A percentile compares a stretch with the other conserved stretches of the same genome.
Conservation (phyloP, 2,888 invertebrate genomes). For the Tetheella fluctuosa region DNA sequence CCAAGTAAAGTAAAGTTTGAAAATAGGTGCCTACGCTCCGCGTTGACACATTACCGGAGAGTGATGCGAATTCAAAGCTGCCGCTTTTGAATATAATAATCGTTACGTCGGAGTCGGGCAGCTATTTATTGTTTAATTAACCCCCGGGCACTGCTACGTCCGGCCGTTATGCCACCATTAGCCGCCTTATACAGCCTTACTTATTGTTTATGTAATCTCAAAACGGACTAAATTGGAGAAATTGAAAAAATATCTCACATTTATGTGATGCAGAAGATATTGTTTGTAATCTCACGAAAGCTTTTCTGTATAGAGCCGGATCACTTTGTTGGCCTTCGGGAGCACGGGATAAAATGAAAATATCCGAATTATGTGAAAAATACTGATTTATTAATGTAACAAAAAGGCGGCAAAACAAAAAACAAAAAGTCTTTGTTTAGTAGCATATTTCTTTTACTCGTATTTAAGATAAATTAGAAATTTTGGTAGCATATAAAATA, state of each 20-base stretch:
- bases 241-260: conserved; percentile 49
- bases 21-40: conserved; percentile 52
- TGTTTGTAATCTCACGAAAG: conserved; percentile 11
- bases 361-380: too few species aligned
- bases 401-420: too few species aligned
- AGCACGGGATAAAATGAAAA: too few species aligned
- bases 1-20: conserved; percentile 27
- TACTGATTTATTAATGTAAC: too few species aligned
- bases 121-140: conserved; percentile 84
- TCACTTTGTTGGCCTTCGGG: too few species aligned
- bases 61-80: conserved; percentile 82
- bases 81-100: conserved; percentile 79
- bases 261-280: conserved; percentile 15
- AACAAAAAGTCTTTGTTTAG: too few species aligned
- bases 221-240: conserved; percentile 63
- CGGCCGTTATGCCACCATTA: conserved; percentile 59
- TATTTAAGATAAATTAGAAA: too few species aligned
- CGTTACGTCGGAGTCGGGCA: conserved; percentile 52
- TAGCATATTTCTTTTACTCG: too few species aligned
- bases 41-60: conserved; percentile 80
- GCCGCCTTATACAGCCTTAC: conserved; percentile 35
- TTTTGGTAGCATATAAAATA: too few species aligned
- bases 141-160: conserved; percentile 53
- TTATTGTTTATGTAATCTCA: conserved; percentile 71
- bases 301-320: background rate